These are phyloP conservation scores for Habropoda laboriosa DNA, from an alignment of 1,140 invertebrate species.

Conservation along the genomic window DNA sequence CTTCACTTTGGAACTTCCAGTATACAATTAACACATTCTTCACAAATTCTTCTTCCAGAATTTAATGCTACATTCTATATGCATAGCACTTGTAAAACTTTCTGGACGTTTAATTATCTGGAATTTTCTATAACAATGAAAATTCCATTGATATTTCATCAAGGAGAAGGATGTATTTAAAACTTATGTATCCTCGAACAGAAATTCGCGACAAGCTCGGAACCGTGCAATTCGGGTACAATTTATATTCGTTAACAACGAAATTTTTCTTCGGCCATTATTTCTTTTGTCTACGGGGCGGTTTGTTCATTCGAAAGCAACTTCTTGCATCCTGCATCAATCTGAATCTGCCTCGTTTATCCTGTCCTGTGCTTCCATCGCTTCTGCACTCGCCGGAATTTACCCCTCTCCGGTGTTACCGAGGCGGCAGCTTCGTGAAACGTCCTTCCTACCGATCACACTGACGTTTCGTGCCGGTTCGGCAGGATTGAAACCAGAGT, in stretches of 20 bases:
- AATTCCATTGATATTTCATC: neutral
- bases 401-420: slow-evolving; percentile 21
- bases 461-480: slow-evolving; percentile 24
- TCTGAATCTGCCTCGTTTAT: slow-evolving; percentile 54
- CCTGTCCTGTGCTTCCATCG: slow-evolving; percentile 27
- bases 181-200: too few relatives aligned
- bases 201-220: neutral
- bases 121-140: neutral
- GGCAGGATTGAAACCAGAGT: slow-evolving; percentile 36
- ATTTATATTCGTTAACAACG: slow-evolving; percentile 37
- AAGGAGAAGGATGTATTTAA: too few relatives aligned
- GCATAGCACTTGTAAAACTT: neutral
- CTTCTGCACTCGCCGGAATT: slow-evolving; percentile 22
- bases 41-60: neutral
- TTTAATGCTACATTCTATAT: neutral
- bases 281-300: slow-evolving; percentile 26
- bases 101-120: neutral
- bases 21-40: too few relatives aligned
- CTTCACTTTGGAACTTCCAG: too few relatives aligned
- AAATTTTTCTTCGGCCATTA: slow-evolving; percentile 47
- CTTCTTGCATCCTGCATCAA: slow-evolving; percentile 63
- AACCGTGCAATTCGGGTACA: neutral
- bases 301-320: slow-evolving; percentile 37
- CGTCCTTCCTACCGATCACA: slow-evolving; percentile 36
- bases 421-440: slow-evolving; percentile 13